These are phyloP conservation scores for Leptogaster cylindrica DNA, from an alignment of 2,888 invertebrate species.

Conservation along the genomic window DNA sequence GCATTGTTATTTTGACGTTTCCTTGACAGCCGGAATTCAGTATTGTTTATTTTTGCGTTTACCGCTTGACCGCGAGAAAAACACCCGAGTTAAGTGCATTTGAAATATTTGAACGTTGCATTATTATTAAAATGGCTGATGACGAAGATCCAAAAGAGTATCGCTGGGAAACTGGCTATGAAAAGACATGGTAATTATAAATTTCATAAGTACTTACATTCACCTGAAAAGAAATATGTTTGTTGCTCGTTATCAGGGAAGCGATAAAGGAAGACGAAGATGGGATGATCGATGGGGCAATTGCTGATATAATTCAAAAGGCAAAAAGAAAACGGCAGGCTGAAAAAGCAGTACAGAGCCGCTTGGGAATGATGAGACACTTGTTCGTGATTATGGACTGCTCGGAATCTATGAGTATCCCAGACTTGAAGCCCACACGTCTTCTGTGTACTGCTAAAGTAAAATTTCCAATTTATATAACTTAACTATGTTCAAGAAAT, in stretches of 20 bases:
- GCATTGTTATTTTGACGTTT: background rate
- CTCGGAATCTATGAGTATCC: constrained; percentile 92
- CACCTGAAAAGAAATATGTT: background rate
- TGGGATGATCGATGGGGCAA: constrained; percentile 87
- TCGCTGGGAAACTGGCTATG: constrained; percentile 94
- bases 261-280: constrained; percentile 95
- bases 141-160: constrained; percentile 88
- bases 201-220: background rate
- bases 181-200: constrained; percentile 83
- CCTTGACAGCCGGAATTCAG: background rate
- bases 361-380: constrained; percentile 99
- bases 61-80: background rate
- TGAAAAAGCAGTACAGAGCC: constrained; percentile 76
- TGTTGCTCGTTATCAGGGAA: constrained; percentile 71
- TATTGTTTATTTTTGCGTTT: too few species aligned
- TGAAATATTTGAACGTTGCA: background rate
- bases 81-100: background rate
- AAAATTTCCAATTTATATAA: too few species aligned
- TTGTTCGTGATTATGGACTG: constrained; percentile 89
- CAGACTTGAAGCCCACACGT: constrained; percentile 93
- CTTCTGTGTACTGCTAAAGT: constrained; percentile 88
- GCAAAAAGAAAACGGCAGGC: constrained; percentile 81
- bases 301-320: constrained; percentile 89
- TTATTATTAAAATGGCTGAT: constrained; percentile 61
- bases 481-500: background rate